Evolutionary conservation across 1,140 invertebrate genomes (phyloP), one percentile per base, ranked within the genome.

Genomic region (Drosophila nebulosa): DNA sequence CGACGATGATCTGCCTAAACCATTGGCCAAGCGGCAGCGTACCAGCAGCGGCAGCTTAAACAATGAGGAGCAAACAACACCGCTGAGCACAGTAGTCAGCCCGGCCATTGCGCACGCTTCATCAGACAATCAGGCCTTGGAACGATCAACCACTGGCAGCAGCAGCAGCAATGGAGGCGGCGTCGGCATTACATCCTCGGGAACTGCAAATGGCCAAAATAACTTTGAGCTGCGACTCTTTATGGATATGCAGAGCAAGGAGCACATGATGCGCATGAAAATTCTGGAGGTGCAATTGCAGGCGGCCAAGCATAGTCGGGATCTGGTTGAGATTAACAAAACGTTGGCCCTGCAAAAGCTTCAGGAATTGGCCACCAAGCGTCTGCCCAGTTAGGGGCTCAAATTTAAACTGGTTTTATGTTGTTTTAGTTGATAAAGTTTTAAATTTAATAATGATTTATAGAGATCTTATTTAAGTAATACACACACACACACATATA

Each of bases 181-280:
- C 39, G 22, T 30, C 42, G n/a, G n/a, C n/a, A n/a, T n/a, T n/a
- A n/a, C n/a, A 56, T 27, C 51, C 6, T 16, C 39, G 9, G 18
- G 7, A 9, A n/a, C n/a, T n/a, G n/a, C n/a, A n/a, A 46, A 21
- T 46, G 18, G 39, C 39, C 39, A 18, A 2, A 79, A 53, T 36
- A 78, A 78, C 14, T 78, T 84, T 3, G 89, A 91, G 55, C 42
- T 91, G 62, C 78, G 86, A n/a, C 35, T 77, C 55, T 90, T 91
- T 51, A 90, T 91, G 90, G 90, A 91, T 18, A 91, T 91, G 90
- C 90, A 91, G 73, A 85, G 74, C 69, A 91, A 91, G 74, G 90
- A 91, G 78, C 90, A 91, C 57, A 78, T 90, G 73, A 78, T 91
- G 81, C 90, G 90, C 63, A 91, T 91, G 90, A 84, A 89, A 35